Conservation (phyloP, 2,888 invertebrate species). For the Microplitis deprimator region DNA sequence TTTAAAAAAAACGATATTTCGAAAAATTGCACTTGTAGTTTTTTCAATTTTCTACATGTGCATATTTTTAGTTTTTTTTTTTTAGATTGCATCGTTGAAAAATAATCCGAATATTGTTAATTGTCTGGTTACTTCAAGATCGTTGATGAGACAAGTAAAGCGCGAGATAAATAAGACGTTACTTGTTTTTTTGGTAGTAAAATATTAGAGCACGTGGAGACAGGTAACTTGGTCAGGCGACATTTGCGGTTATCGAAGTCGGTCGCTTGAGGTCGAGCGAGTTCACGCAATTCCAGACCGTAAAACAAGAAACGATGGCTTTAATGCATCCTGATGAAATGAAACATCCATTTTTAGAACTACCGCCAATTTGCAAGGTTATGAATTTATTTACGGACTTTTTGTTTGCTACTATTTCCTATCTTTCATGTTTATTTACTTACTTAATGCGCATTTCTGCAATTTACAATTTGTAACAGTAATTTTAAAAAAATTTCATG, state of each 20-base stretch:
- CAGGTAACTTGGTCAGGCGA: constrained; percentile 55
- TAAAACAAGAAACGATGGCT: constrained; percentile 52
- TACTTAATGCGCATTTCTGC: no score
- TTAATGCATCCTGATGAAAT: constrained; percentile 45
- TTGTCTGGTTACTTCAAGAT: no score
- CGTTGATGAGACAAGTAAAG: background rate
- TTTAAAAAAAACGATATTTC: no score
- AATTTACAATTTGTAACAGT: no score
- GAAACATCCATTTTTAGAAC: constrained; percentile 48
- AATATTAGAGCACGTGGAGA: constrained; percentile 53
- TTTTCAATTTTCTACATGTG: no score
- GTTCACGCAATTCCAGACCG: constrained; percentile 57
- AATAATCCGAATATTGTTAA: no score
- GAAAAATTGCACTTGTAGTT: no score
- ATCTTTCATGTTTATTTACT: no score
- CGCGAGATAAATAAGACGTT: constrained; percentile 8
- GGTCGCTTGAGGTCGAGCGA: constrained; percentile 66
- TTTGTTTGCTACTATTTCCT: background rate
- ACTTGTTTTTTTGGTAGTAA: constrained; percentile 21
- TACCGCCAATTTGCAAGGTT: constrained; percentile 3
- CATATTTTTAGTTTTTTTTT: no score
- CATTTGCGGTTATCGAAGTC: constrained; percentile 66
- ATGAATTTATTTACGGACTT: background rate
- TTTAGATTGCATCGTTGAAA: no score
- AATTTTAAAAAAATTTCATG: no score